Conservation (phyloP, 1,140 invertebrate genomes). For the Diachasmimorpha longicaudata region DNA sequence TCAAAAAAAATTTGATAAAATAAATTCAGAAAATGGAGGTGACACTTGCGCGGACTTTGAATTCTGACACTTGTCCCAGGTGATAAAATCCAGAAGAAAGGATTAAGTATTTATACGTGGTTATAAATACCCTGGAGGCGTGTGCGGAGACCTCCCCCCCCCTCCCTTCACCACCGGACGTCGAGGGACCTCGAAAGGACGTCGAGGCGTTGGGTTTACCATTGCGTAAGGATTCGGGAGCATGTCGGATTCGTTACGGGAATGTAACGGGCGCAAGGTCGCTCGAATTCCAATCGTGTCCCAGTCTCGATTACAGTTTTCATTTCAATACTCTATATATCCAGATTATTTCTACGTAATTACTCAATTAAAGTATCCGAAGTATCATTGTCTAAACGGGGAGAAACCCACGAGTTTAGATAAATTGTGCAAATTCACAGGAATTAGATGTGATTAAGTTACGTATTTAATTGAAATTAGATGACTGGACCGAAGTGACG, state of each 20-base stretch:
- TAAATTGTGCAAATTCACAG: too few species aligned
- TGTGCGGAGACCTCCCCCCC: too few species aligned
- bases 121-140: neutral
- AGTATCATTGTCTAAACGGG: too few species aligned
- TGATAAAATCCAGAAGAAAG: neutral
- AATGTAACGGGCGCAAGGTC: conserved; percentile 22
- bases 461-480: too few species aligned
- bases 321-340: neutral
- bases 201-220: neutral
- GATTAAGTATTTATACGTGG: neutral
- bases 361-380: neutral
- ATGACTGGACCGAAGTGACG: too few species aligned
- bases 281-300: conserved; percentile 15
- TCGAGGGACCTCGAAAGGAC: conserved; percentile 5
- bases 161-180: neutral
- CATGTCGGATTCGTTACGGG: conserved; percentile 7
- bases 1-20: neutral
- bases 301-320: conserved; percentile 17
- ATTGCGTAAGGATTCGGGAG: conserved; percentile 21
- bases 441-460: too few species aligned
- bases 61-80: neutral
- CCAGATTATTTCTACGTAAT: neutral
- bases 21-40: neutral
- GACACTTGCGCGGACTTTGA: neutral
- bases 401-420: too few species aligned